Evolutionary conservation across 37 sponge, comb jelly and placozoan genomes (phyloP), one percentile per base, ranked within the genome.

Genomic region (Hexactinellida sp.): DNA sequence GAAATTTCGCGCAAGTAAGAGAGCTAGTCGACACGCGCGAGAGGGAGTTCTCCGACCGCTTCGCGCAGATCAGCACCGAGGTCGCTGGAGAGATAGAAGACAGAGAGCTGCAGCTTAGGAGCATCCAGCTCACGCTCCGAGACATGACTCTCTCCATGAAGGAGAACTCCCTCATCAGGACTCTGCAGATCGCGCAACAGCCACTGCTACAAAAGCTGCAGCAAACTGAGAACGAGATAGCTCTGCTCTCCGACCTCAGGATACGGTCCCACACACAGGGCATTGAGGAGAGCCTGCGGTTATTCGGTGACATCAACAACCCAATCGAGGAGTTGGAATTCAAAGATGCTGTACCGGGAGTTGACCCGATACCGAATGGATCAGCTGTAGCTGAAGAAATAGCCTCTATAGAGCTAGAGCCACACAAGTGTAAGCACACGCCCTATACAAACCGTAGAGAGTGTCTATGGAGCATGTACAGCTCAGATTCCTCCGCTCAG

Each of bases 301-400:
- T 32, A 63, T 63, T 63, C 34, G 76, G 76, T 10, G 34, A 63
- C 76, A 23, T n/a, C 34, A 63, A n/a, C 30, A 63, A 63, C 76
- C 76, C 76, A 25, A n/a, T 63, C 5, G 76, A 63, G 76, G 76
- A 63, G 76, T 63, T 63, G 76, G 76, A 63, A n/a, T 63, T 63
- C 13, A 63, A 63, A 23, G 76, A 63, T 63, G 76, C 76, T 5
- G 5, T 25, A n/a, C 47, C 47, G 13, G 10, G 10, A 16, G 10
- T 16, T 16, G 47, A 41, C 13, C 76, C 76, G 3, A n/a, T 63
- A 10, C 76, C 76, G 1, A 23, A 63, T 7, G 34, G 3, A 21
- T 3, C 25, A 63, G 19, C 25, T 63, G 76, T 63, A 5, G 3
- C 76, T 21, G 34, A 32, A 7, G 30, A 63, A 32, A 63, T 21